Percentiles rank a stretch among this genome's conserved stretches.
These are phyloP conservation scores for Dromiciops gliroides DNA, from an alignment of 2,113 vertebrate genomes.

Conservation along the genomic window DNA sequence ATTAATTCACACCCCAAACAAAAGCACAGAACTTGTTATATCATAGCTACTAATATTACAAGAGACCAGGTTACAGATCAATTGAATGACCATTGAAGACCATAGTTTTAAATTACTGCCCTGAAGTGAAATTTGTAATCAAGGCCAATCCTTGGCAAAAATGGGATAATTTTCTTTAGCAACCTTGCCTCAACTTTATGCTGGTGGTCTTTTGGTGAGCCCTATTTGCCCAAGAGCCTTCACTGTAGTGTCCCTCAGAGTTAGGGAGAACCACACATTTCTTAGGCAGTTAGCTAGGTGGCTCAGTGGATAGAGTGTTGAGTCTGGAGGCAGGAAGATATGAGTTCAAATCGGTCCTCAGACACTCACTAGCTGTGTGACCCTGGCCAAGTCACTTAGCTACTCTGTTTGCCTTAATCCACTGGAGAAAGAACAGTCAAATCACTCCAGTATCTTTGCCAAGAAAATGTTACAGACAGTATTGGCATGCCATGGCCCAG, in stretches of 20 bases:
- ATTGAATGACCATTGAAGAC: not conserved
- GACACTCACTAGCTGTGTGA: not conserved
- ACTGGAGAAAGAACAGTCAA: not conserved
- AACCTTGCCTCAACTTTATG: not conserved
- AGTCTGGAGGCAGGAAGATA: not conserved
- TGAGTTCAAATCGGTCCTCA: not conserved
- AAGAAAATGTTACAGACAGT: not conserved
- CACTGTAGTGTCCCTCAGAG: not conserved
- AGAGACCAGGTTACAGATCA: not conserved
- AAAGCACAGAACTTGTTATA: not conserved
- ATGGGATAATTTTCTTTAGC: not conserved
- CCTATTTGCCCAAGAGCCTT: not conserved
- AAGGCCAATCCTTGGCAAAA: not conserved
- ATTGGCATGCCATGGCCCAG: not conserved
- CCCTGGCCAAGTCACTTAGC: not conserved
- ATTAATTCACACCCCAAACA: not conserved
- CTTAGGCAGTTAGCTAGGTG: not conserved
- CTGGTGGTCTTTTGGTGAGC: not conserved
- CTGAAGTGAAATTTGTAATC: slow-evolving; percentile 5
- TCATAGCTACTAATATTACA: not conserved
- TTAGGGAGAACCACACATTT: not conserved
- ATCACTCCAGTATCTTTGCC: not conserved
- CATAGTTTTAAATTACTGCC: not conserved
- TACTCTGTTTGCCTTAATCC: not conserved
- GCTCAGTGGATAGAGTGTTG: not conserved